Percentiles rank a stretch among this genome's conserved stretches.
These are phyloP conservation scores for Cebus imitator DNA, from an alignment of 2,113 vertebrate species.

Conservation along the genomic window DNA sequence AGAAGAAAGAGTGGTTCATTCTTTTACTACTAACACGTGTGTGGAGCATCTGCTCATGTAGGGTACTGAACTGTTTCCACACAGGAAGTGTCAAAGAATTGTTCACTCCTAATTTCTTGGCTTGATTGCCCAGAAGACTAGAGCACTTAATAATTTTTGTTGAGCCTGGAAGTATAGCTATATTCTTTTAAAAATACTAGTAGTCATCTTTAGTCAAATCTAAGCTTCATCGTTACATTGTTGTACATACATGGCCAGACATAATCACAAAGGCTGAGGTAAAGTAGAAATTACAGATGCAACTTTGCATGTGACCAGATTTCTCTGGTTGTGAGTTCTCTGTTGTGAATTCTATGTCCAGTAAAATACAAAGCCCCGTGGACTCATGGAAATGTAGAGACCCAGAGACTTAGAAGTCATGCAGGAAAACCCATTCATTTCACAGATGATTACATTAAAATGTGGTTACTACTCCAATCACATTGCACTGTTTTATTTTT, in stretches of 20 bases:
- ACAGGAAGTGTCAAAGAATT: background rate
- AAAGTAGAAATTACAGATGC: background rate
- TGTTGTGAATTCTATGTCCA: background rate
- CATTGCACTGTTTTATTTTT: background rate
- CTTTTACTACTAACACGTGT: background rate
- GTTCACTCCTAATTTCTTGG: background rate
- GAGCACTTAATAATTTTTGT: background rate
- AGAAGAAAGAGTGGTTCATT: background rate
- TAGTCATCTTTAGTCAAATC: background rate
- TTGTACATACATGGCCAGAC: background rate
- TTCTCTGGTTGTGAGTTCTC: background rate
- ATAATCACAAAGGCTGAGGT: background rate
- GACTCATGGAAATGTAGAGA: background rate
- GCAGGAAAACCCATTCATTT: background rate
- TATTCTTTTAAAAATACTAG: background rate
- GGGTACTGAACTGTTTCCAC: background rate
- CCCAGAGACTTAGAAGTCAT: background rate
- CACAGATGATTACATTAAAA: background rate
- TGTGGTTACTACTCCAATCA: background rate
- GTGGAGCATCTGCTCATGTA: background rate
- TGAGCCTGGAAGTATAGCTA: background rate
- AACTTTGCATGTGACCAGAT: background rate
- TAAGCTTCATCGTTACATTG: background rate
- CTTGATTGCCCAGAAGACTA: background rate
- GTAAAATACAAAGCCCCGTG: background rate